A percentile compares a stretch with the other conserved stretches of the same genome.
These are phyloP conservation scores for Sarcophaga caerulescens DNA, from an alignment of 2,888 invertebrate genomes.

Conservation along the genomic window DNA sequence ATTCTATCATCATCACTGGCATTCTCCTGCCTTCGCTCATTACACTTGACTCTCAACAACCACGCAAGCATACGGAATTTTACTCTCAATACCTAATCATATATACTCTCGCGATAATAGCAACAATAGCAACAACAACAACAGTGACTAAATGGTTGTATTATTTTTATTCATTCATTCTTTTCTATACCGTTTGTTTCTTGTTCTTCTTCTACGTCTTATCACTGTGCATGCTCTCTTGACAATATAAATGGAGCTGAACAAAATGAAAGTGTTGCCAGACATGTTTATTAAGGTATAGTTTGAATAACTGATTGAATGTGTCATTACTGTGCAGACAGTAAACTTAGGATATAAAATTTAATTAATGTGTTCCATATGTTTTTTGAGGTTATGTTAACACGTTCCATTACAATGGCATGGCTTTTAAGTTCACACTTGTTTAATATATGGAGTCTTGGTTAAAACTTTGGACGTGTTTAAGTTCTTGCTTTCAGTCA, in stretches of 20 bases:
- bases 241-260: conserved; percentile 42
- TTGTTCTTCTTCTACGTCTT: background rate
- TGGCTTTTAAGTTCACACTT: too few species aligned
- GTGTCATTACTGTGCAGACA: too few species aligned
- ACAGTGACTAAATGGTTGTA: background rate
- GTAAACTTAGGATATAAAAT: too few species aligned
- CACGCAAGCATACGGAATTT: conserved; percentile 17
- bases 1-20: conserved; percentile 41
- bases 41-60: conserved; percentile 1
- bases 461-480: too few species aligned
- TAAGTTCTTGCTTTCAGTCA: too few species aligned
- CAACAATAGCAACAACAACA: background rate
- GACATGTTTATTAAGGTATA: background rate
- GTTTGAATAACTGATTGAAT: too few species aligned
- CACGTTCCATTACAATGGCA: too few species aligned
- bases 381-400: too few species aligned
- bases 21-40: conserved; percentile 37
- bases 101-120: background rate
- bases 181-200: too few species aligned
- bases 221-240: conserved; percentile 56
- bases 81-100: conserved; percentile 32
- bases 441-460: too few species aligned
- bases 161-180: conserved; percentile 47
- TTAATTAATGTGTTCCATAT: too few species aligned
- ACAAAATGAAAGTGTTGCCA: conserved; percentile 43